These are phyloP conservation scores for Coecobrya sp. DNA, from an alignment of 2,888 invertebrate genomes.

Conservation along the genomic window DNA sequence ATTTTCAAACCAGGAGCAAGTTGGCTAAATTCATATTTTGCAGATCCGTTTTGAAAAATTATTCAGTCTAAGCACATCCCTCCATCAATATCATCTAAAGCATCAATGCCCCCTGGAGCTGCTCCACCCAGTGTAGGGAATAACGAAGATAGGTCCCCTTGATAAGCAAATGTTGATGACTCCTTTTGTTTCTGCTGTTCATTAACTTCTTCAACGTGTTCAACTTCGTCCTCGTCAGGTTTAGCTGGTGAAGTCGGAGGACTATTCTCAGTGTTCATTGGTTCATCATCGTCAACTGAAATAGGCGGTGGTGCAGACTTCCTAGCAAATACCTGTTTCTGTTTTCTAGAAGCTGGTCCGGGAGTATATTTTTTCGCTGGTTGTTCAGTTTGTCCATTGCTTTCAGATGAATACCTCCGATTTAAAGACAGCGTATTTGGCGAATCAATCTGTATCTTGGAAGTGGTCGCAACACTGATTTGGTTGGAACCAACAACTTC, in stretches of 20 bases:
- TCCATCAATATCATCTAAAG: conserved; percentile 70
- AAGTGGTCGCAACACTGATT: conserved; percentile 53
- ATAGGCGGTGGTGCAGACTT: not conserved
- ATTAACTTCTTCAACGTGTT: not conserved
- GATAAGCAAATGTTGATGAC: conserved; percentile 5
- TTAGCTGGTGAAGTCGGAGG: not conserved
- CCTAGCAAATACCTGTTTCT: conserved; percentile 1
- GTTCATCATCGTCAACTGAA: not conserved
- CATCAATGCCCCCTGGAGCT: conserved; percentile 61
- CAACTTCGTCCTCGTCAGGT: conserved; percentile 15
- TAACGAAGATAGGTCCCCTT: conserved; percentile 59
- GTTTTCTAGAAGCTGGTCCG: conserved; percentile 56
- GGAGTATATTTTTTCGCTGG: conserved; percentile 9
- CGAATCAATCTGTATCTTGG: conserved; percentile 38
- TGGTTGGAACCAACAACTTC: conserved; percentile 47
- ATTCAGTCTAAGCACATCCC: conserved; percentile 68
- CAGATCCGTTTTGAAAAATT: not conserved
- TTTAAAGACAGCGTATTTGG: conserved; percentile 25
- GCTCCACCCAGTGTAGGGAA: conserved; percentile 54
- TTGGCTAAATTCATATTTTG: not conserved
- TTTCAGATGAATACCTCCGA: conserved; percentile 8
- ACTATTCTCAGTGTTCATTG: conserved; percentile 19
- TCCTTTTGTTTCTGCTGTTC: not conserved
- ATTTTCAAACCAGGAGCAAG: no score
- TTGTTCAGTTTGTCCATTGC: not conserved